Base-by-base conservation (phyloP, 2,888 invertebrate genomes). In the Lepetodrilus schrolli region DNA sequence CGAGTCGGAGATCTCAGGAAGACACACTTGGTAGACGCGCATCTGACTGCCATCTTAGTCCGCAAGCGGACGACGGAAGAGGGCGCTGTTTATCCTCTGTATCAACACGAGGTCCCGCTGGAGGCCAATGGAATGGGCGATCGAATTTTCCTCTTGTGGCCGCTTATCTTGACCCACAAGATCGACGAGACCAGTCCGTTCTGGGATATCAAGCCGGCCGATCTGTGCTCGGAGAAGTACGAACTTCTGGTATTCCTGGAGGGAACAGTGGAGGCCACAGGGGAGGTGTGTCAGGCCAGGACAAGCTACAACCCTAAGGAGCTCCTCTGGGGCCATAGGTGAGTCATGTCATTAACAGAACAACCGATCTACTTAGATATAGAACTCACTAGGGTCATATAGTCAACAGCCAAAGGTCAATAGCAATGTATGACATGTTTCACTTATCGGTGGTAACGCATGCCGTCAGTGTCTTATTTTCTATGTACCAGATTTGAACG, bases 121-220 rank as follows among this genome's bases (percentile, higher is more conserved):
- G 96, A 96, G 83, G 96, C 96, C 0, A 96, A 96, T 83, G 95
- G 95, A 13, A 95, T 96, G 87, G 96, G 96, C 88, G 97, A 97
- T 90, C 93, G 96, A 72, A 94, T 98, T 80, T 97, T 98, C 93
- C 96, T 99, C 90, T 97, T 98, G 84, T 98, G 98, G 98, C 98
- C 98, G 3, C 96, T 96, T 84, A 97, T 96, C 36, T 95, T 98
- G 78, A 96, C 96, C 36, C 98, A 98, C 91, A 96, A 94, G 91
- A 98, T 98, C 88, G 96, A 96, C 90, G 94, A 95, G 77, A 93
- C 94, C 80, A 96, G 96, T 74, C 98, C 97, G 0, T 92, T 98
- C 38, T 98, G 95, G 91, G 94, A 94, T 87, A 93, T 97, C 86
- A 95, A 96, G 0, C 96, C 96, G 13, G 94, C 95, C 68, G 97